These are phyloP conservation scores for Eptesicus fuscus DNA, from an alignment of 2,113 vertebrate genomes.

Conservation along the genomic window DNA sequence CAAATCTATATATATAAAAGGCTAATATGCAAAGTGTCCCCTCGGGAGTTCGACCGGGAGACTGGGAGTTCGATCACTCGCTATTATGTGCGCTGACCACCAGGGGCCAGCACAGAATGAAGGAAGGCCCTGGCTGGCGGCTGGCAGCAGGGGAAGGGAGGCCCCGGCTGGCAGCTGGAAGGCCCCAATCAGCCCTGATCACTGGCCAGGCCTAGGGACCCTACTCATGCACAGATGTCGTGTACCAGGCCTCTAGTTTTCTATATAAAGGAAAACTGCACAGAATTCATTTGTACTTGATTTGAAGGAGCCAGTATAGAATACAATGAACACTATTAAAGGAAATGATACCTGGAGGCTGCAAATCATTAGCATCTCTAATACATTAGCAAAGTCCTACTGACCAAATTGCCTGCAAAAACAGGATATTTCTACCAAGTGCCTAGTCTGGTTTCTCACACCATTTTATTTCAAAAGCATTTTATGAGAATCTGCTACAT, in stretches of 20 bases:
- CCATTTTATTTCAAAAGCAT: slow-evolving; percentile 81
- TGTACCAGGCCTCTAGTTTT: background rate
- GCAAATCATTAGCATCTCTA: slow-evolving; percentile 75
- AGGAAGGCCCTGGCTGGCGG: no score
- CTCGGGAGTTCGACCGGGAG: no score
- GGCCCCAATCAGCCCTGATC: no score
- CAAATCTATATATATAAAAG: background rate
- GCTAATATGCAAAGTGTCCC: no score
- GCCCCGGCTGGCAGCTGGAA: no score
- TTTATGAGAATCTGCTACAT: slow-evolving; percentile 86
- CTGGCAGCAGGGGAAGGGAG: no score
- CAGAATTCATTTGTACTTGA: slow-evolving; percentile 42
- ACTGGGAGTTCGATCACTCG: no score
- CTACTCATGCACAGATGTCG: no score
- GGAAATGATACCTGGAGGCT: slow-evolving; percentile 77
- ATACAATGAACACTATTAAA: slow-evolving; percentile 60
- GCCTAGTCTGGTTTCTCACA: slow-evolving; percentile 79
- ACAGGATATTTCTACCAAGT: slow-evolving; percentile 76
- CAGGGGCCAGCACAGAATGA: no score
- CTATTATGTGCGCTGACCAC: no score
- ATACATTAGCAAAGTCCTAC: slow-evolving; percentile 79
- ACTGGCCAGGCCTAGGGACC: no score
- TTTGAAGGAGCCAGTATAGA: slow-evolving; percentile 59
- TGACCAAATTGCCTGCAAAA: slow-evolving; percentile 80
- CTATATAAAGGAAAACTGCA: slow-evolving; percentile 8